Percentiles rank a stretch among this genome's conserved stretches.
Conservation (phyloP, 2,888 invertebrate species). For the Candidula unifasciata region DNA sequence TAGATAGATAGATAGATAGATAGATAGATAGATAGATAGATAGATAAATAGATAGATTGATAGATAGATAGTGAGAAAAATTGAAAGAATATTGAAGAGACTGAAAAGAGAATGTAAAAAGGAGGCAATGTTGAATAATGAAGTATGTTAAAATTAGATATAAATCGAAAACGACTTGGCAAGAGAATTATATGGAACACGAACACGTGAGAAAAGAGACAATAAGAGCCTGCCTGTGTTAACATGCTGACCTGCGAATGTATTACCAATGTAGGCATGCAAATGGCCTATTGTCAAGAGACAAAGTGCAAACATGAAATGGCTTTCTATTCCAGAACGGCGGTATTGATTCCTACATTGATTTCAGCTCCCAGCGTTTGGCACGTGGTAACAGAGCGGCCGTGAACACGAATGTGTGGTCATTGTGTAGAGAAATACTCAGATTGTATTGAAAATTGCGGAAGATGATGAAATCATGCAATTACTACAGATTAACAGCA, state of each 20-base stretch:
- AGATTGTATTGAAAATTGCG: neutral
- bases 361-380: neutral
- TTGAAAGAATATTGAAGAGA: too few species aligned
- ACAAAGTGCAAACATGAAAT: conserved; percentile 31
- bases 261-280: conserved; percentile 3
- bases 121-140: too few species aligned
- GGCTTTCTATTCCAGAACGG: conserved; percentile 18
- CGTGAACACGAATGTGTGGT: neutral
- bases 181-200: too few species aligned
- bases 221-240: neutral
- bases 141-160: too few species aligned
- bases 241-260: neutral
- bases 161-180: too few species aligned
- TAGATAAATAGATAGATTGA: too few species aligned
- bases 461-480: neutral
- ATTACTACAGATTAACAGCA: too few species aligned
- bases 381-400: neutral
- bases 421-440: neutral
- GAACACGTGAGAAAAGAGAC: too few species aligned
- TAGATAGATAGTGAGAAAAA: neutral
- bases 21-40: neutral
- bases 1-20: neutral
- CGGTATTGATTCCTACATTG: conserved; percentile 27
- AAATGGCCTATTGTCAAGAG: conserved; percentile 34
- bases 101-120: too few species aligned